Percentiles rank a stretch among this genome's conserved stretches.
Evolutionary conservation across 2,888 invertebrate genomes (phyloP).

Genomic region (Laothoe populi): DNA sequence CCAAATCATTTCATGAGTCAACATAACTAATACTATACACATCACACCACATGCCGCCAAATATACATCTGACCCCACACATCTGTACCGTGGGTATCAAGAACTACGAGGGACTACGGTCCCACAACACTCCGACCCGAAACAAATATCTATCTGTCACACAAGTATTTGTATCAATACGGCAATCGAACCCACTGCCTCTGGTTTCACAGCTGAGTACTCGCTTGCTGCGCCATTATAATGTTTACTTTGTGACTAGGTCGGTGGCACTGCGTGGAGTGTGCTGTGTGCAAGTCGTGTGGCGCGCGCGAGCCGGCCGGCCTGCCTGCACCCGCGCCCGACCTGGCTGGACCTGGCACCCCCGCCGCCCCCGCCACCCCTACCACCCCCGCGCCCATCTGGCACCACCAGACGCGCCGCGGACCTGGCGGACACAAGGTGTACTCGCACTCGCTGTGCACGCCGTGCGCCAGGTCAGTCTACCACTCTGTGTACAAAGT

Average conservation of each 20-base stretch:
- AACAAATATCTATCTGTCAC: too few species aligned
- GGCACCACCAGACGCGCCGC: conserved; percentile 81
- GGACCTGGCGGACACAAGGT: conserved; percentile 79
- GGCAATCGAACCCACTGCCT: too few species aligned
- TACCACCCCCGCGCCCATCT: conserved; percentile 50
- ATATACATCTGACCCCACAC: too few species aligned
- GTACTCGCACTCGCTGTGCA: conserved; percentile 87
- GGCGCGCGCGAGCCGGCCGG: conserved; percentile 82
- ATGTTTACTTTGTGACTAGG: conserved; percentile 60
- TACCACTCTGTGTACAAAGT: not conserved
- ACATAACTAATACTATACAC: too few species aligned
- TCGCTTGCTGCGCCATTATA: too few species aligned
- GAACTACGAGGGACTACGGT: too few species aligned
- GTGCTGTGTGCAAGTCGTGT: conserved; percentile 88
- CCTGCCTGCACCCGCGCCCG: conserved; percentile 34
- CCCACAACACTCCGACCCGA: too few species aligned
- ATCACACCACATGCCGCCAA: too few species aligned
- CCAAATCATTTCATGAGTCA: too few species aligned
- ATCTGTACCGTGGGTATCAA: too few species aligned
- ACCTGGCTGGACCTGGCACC: conserved; percentile 25
- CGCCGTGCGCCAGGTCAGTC: conserved; percentile 87
- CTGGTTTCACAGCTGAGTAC: too few species aligned
- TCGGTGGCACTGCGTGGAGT: conserved; percentile 95
- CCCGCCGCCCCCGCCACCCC: conserved; percentile 39
- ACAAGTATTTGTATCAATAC: too few species aligned